Evolutionary conservation across 1,140 invertebrate genomes (phyloP).

Genomic region (Zaprionus lachaisei): DNA sequence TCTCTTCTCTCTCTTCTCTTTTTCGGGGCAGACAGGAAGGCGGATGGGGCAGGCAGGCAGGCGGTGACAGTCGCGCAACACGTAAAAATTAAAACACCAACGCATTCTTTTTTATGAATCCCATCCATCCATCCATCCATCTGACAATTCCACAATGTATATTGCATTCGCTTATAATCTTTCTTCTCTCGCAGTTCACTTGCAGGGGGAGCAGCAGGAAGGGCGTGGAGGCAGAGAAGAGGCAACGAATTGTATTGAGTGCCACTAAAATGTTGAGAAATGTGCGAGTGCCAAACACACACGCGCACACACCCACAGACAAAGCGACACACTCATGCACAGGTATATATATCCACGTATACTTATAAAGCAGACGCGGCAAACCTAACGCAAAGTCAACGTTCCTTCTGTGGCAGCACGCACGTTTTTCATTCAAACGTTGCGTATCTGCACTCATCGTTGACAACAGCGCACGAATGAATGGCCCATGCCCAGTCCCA

Average conservation of each 20-base stretch:
- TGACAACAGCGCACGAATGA: constrained; percentile 78
- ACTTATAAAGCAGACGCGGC: not conserved
- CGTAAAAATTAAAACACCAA: constrained; percentile 80
- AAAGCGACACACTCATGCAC: not conserved
- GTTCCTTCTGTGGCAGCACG: constrained; percentile 84
- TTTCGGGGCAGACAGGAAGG: constrained; percentile 39
- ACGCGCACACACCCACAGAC: constrained; percentile 23
- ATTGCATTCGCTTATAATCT: constrained; percentile 81
- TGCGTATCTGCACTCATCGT: constrained; percentile 80
- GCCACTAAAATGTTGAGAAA: constrained; percentile 81
- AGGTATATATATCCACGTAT: constrained; percentile 8
- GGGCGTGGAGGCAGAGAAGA: constrained; percentile 44
- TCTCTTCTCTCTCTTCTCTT: not conserved
- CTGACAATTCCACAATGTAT: constrained; percentile 62
- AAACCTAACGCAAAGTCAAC: constrained; percentile 66
- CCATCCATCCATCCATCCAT: constrained; percentile 59
- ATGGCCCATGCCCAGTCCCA: constrained; percentile 58
- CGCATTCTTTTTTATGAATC: constrained; percentile 69
- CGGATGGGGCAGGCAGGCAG: not conserved
- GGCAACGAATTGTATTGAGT: constrained; percentile 74
- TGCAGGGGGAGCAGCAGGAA: constrained; percentile 19
- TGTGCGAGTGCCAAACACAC: constrained; percentile 63
- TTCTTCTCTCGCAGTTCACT: constrained; percentile 14
- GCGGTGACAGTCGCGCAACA: constrained; percentile 51
- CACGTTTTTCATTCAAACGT: constrained; percentile 81